Evolutionary conservation across 2,888 invertebrate species (phyloP).

Genomic region (Eupeodes luniger): DNA sequence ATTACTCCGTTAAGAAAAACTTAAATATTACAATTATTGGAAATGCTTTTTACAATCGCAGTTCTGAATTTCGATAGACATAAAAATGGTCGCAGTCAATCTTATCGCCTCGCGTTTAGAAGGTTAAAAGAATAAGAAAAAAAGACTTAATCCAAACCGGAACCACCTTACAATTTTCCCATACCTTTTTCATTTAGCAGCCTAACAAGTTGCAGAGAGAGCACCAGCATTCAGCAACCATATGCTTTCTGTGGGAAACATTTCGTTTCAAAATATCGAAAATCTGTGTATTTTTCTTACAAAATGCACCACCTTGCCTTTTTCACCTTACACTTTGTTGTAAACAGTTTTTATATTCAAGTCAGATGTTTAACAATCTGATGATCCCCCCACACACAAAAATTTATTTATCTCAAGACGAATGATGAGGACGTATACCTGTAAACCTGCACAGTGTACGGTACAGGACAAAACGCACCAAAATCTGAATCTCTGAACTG

Average conservation of each 20-base stretch:
- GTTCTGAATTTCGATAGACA: no score
- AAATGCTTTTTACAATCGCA: no score
- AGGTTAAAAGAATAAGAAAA: not conserved
- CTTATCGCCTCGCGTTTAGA: not conserved
- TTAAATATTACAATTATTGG: no score
- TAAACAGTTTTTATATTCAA: slow-evolving; percentile 64
- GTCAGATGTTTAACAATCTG: slow-evolving; percentile 53
- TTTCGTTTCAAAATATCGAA: slow-evolving; percentile 48
- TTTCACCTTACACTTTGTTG: slow-evolving; percentile 63
- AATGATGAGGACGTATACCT: slow-evolving; percentile 15
- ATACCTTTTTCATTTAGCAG: slow-evolving; percentile 56
- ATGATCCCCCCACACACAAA: slow-evolving; percentile 57
- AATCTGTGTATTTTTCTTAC: slow-evolving; percentile 52
- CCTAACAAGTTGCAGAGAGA: slow-evolving; percentile 61
- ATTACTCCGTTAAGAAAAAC: no score
- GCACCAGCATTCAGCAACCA: slow-evolving; percentile 40
- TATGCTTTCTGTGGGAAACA: slow-evolving; percentile 69
- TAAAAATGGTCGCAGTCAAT: not conserved
- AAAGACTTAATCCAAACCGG: slow-evolving; percentile 56
- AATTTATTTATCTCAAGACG: slow-evolving; percentile 32
- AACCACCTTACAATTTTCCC: slow-evolving; percentile 74
- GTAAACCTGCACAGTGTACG: no score
- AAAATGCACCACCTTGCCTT: slow-evolving; percentile 58
- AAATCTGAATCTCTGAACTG: slow-evolving; percentile 33
- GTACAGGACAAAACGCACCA: slow-evolving; percentile 44